These are phyloP conservation scores for Channa maculata DNA, from an alignment of 2,113 vertebrate species.

Conservation along the genomic window DNA sequence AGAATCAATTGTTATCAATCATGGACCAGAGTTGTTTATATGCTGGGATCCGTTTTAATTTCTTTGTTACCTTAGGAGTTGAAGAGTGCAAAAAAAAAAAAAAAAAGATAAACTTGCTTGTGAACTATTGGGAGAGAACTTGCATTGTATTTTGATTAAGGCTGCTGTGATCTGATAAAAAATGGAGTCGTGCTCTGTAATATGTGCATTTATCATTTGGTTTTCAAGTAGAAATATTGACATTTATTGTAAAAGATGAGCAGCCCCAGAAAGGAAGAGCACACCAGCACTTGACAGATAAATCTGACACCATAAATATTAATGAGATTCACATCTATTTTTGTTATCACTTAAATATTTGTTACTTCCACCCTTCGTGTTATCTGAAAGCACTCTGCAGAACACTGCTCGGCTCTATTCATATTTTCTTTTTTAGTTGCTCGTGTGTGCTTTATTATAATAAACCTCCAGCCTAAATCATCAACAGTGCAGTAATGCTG, in stretches of 20 bases:
- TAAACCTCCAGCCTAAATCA: not conserved
- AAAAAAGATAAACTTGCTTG: not conserved
- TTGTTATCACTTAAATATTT: not conserved
- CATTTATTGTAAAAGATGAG: slow-evolving; percentile 11
- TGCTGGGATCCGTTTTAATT: not conserved
- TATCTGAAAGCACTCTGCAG: slow-evolving; percentile 7
- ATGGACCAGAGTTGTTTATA: too few species aligned
- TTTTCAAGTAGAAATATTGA: slow-evolving; percentile 2
- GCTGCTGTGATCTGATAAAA: slow-evolving; percentile 28
- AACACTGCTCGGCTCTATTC: not conserved
- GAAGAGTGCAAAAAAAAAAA: not conserved
- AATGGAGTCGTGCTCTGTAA: not conserved
- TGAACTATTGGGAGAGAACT: slow-evolving; percentile 18
- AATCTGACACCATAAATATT: not conserved
- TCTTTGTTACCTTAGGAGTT: not conserved
- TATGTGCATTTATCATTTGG: slow-evolving; percentile 12
- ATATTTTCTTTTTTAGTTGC: not conserved
- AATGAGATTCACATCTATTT: not conserved
- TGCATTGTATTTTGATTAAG: slow-evolving; percentile 27
- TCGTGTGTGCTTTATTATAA: not conserved
- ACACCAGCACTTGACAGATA: slow-evolving; percentile 1
- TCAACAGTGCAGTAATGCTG: not conserved
- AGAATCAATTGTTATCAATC: too few species aligned
- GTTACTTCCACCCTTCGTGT: not conserved
- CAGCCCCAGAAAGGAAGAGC: not conserved